phyloP scores from a whole-genome alignment of 1,140 invertebrate genomes.

The Drosophila setifemur region DNA sequence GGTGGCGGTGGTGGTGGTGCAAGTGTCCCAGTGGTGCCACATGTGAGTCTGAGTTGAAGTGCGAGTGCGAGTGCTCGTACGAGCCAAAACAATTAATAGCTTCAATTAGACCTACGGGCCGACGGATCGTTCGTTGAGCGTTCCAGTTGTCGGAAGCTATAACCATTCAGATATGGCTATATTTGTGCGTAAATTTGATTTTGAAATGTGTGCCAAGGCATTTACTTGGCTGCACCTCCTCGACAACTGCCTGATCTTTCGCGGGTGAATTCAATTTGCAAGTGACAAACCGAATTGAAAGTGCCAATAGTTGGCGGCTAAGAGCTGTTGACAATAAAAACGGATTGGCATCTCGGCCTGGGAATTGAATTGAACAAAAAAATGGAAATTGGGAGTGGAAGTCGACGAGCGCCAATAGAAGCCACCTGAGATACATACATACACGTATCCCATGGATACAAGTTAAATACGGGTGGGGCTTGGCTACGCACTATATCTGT shows the following conservation, averaged over 20 bases:
- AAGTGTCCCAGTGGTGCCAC: conserved; percentile 17
- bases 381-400: conserved; percentile 38
- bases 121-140: conserved; percentile 24
- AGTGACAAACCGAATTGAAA: conserved; percentile 37
- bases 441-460: not conserved
- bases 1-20: conserved; percentile 14
- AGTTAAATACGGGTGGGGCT: conserved; percentile 26
- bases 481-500: conserved; percentile 2
- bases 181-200: conserved; percentile 76
- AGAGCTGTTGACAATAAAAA: conserved; percentile 49
- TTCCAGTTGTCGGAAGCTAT: conserved; percentile 79
- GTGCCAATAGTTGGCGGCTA: conserved; percentile 45
- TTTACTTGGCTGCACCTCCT: conserved; percentile 25
- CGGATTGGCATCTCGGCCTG: conserved; percentile 13
- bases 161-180: conserved; percentile 78
- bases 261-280: conserved; percentile 42
- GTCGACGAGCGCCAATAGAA: conserved; percentile 30
- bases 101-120: conserved; percentile 77
- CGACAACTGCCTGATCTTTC: not conserved
- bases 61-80: conserved; percentile 44
- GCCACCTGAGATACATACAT: not conserved
- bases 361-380: conserved; percentile 30
- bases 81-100: conserved; percentile 74
- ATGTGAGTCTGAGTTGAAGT: no score
- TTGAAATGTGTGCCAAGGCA: conserved; percentile 69